Base-by-base conservation (phyloP, 2,113 vertebrate species). In the Podarcis muralis region DNA sequence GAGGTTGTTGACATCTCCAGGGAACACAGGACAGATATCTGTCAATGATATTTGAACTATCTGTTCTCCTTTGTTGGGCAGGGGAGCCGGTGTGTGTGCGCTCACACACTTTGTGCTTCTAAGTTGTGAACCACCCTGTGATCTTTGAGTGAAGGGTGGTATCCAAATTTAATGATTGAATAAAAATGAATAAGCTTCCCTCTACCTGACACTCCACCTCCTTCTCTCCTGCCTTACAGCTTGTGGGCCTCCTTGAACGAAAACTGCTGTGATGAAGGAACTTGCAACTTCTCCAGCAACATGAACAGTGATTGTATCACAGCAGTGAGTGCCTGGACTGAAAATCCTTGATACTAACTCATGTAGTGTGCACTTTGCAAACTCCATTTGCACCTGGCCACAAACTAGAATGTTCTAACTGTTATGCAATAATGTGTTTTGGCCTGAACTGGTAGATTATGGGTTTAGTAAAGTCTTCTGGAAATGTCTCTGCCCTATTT, bases 251-350 rank as follows among this genome's bases (percentile, higher is more conserved):
- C 87, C 62, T 8, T 90, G 62, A 85, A 72, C 25, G 57, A 87
- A 79, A 81, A 32, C 35, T 89, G 79, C 91, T 92, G 91, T 82
- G 89, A 84, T 4, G 40, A 87, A 69, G 89, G n/a, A 5, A 35
- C 59, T 57, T 87, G 91, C 80, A 90, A 90, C 81, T 87, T 89
- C 75, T 88, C 74, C 12, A 89, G n/a, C 75, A 90, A 15, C 48
- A 74, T 25, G 23, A 83, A 86, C 40, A 59, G 81, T 62, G 8
- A 79, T 15, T 84, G 90, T 71, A 80, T 91, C 53, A 69, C 72
- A 20, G 68, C 23, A 0, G 76, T 69, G 30, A 93, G 93, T 69
- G n/a, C 7, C 27, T n/a, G 32, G 2, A 6, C n/a, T 22, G 4
- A 72, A 71, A 35, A 30, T 35, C 6, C 16, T 13, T 43, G 13